Evolutionary conservation across 2,888 invertebrate genomes (phyloP), one percentile per base, ranked within the genome.

Genomic region (Torymus auratus): DNA sequence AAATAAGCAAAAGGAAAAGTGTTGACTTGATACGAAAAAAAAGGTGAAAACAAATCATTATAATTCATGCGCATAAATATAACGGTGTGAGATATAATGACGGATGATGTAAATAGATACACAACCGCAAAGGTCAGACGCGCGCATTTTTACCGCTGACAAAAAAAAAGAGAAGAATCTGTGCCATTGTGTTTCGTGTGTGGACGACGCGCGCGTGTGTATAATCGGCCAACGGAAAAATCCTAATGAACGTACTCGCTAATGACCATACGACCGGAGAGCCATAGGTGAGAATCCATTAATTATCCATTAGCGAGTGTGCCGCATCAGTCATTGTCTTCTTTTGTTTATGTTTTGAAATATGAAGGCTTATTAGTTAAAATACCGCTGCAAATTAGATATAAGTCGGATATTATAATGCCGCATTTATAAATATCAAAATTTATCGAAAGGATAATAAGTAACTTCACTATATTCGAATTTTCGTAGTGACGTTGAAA

Each of bases 291-390:
- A 56, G 58, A 70, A 55, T 15, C n/a, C 58, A 64, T 70, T 70
- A 77, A 23, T 55, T 69, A 77, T 64, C 64, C 68, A 77, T 77
- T 76, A 69, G 61, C 4, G 17, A 55, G 17, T 61, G 28, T 61
- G 20, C 20, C 20, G 20, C 53, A 69, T 69, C 50, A 52, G 56
- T 58, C 64, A 77, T 77, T 77, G 70, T 17, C 70, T 61, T 20
- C 23, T 61, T 41, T 50, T 17, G 61, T 71, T 71, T 20, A 41
- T 41, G 41, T 58, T 56, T 70, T 70, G 17, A 58, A 58, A n/a
- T 17, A 23, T 62, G 62, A 12, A 7, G 41, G 41, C 41, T 41
- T 41, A 41, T 41, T 41, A 41, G 41, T 41, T 7, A 41, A 41
- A 41, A 41, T 41, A 41, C 41, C 58, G 58, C 58, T 17, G 20